A percentile compares a stretch with the other conserved stretches of the same genome.
Evolutionary conservation across 2,797 vertebrate species (phyloP).

Genomic region (Onychomys arenicola): DNA sequence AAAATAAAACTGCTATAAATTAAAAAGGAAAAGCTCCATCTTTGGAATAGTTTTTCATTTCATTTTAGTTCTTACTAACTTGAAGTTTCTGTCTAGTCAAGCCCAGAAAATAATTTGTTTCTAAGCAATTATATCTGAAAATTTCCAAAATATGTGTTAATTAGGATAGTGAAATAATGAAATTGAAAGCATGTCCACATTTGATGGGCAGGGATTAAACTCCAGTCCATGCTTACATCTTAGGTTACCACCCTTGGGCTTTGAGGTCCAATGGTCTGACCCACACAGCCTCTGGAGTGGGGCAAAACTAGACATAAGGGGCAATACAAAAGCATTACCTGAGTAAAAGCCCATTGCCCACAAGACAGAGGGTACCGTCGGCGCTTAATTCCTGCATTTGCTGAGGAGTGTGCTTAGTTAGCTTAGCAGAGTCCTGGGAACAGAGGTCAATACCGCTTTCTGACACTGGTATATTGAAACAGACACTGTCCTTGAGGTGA

Average conservation of each 20-base stretch:
- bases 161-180: constrained; percentile 1
- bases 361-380: neutral
- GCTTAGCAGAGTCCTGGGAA: neutral
- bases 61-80: constrained; percentile 29
- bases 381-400: neutral
- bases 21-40: neutral
- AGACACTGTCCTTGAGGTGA: constrained; percentile 21
- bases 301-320: neutral
- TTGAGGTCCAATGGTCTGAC: neutral
- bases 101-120: constrained; percentile 26
- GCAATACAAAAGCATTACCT: neutral
- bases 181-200: neutral
- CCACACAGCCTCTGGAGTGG: neutral
- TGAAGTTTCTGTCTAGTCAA: constrained; percentile 15
- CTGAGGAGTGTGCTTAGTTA: neutral
- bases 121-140: neutral
- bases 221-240: neutral
- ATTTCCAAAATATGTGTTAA: neutral
- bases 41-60: neutral
- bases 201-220: constrained; percentile 7
- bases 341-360: neutral
- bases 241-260: neutral
- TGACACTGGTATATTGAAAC: neutral
- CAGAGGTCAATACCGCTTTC: constrained; percentile 24
- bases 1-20: neutral